Evolutionary conservation across 2,113 vertebrate species (phyloP).

Genomic region (Archocentrus centrarchus): DNA sequence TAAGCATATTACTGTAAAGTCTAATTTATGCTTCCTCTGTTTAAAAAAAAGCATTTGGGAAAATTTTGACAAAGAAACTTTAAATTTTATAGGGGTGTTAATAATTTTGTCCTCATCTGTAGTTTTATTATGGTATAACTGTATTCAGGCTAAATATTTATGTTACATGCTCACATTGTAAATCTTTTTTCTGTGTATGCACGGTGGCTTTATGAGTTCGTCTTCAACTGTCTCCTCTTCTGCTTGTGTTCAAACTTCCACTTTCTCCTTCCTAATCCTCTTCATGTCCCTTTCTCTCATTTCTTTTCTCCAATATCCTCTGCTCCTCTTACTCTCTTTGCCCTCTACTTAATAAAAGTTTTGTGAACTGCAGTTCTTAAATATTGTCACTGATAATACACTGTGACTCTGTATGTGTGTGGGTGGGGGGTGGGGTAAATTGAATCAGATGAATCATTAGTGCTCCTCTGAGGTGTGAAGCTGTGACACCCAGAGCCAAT

Average conservation of each 20-base stretch:
- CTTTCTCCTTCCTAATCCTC: neutral
- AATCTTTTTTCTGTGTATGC: neutral
- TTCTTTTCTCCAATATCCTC: neutral
- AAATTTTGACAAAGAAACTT: too few species aligned
- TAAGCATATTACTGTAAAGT: too few species aligned
- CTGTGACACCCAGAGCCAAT: conserved; percentile 38
- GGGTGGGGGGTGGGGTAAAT: conserved; percentile 37
- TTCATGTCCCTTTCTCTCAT: neutral
- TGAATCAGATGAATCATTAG: conserved; percentile 66
- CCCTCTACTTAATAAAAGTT: conserved; percentile 20
- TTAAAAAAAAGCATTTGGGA: too few species aligned
- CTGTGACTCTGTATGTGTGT: neutral
- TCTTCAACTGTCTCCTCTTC: conserved; percentile 1
- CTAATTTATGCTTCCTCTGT: too few species aligned
- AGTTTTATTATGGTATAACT: too few species aligned
- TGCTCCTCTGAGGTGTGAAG: conserved; percentile 57
- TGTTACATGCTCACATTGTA: neutral
- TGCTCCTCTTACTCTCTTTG: conserved; percentile 2
- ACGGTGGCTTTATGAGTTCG: neutral
- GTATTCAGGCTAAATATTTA: too few species aligned
- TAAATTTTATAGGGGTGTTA: too few species aligned
- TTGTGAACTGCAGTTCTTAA: conserved; percentile 1
- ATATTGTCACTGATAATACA: conserved; percentile 22
- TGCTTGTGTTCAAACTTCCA: neutral
- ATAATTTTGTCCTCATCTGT: too few species aligned